phyloP scores from a whole-genome alignment of 37 sponge, comb jelly and placozoan genomes.

The Beroe forskalii region DNA sequence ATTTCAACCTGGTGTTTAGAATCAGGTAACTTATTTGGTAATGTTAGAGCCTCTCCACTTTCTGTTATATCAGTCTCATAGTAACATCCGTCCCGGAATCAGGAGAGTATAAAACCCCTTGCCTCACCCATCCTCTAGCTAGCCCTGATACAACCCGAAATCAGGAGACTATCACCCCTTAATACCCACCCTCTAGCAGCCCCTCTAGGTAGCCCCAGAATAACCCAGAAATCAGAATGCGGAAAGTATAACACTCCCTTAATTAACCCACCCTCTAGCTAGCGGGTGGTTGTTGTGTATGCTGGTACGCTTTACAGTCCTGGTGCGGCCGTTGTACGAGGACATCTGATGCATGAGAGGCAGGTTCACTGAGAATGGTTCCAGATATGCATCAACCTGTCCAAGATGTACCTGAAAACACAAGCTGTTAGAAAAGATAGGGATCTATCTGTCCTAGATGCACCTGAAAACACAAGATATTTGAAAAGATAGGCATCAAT shows the following conservation, averaged over 20 bases:
- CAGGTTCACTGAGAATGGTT: neutral
- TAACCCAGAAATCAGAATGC: no score
- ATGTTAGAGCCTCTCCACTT: neutral
- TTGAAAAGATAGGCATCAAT: no score
- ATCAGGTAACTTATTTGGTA: neutral
- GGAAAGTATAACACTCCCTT: no score
- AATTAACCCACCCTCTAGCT: neutral
- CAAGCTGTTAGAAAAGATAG: no score
- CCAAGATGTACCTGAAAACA: constrained; percentile 32
- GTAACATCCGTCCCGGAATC: no score
- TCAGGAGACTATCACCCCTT: no score
- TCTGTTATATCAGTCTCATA: neutral
- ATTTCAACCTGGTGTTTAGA: neutral
- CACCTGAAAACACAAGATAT: neutral
- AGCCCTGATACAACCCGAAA: no score
- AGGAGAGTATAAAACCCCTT: no score
- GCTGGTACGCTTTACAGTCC: neutral
- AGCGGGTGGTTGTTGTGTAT: neutral
- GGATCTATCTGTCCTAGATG: neutral
- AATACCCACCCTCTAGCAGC: no score
- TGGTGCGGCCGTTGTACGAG: neutral
- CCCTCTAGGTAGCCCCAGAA: no score
- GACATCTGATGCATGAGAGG: constrained; percentile 11
- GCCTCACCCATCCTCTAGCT: no score
- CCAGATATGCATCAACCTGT: constrained; percentile 17